phyloP scores from a whole-genome alignment of 2,888 invertebrate species.

The Noctua janthina region DNA sequence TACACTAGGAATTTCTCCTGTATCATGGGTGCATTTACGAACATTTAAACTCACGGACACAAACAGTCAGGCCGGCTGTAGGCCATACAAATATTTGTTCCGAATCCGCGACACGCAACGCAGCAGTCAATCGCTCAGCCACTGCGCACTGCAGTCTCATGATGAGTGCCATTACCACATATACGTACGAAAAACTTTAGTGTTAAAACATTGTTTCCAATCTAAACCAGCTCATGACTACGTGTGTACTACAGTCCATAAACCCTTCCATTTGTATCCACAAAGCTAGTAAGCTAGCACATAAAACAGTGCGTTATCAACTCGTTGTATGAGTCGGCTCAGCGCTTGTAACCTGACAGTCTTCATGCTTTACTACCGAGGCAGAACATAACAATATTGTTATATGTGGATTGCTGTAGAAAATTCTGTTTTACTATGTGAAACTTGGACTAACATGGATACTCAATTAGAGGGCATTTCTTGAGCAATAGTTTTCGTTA shows the following conservation, averaged over 20 bases:
- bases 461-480: conserved; percentile 32
- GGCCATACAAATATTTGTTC: no score
- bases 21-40: no score
- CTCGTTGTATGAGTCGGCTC: conserved; percentile 28
- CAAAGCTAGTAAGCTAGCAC: conserved; percentile 10
- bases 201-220: not conserved
- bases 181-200: not conserved
- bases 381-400: conserved; percentile 23
- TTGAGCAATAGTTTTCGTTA: not conserved
- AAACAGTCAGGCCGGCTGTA: no score
- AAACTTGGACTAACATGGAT: conserved; percentile 28
- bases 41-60: no score
- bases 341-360: conserved; percentile 30
- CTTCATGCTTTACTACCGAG: conserved; percentile 25
- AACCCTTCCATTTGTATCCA: conserved; percentile 18
- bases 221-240: not conserved
- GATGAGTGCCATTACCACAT: no score
- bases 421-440: conserved; percentile 2
- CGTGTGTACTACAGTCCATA: conserved; percentile 1
- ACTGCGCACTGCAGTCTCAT: no score
- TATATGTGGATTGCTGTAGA: conserved; percentile 20
- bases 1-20: no score
- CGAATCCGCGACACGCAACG: no score
- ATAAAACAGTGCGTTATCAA: conserved; percentile 49
- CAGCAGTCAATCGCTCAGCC: no score